Evolutionary conservation across 2,113 vertebrate species (phyloP).

Genomic region (Tachysurus fulvidraco): DNA sequence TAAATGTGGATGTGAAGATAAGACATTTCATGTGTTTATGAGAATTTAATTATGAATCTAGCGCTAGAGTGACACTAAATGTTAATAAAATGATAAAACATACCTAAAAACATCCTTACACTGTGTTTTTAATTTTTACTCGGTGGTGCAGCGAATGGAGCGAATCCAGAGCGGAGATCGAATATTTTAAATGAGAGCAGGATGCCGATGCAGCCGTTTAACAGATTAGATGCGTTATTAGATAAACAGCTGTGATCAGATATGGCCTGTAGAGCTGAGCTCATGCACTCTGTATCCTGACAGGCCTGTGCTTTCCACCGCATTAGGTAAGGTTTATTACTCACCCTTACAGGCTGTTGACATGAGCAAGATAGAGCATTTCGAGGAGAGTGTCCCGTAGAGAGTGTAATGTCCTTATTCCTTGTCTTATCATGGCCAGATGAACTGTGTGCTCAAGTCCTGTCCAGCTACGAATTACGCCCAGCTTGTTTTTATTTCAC

Average conservation of each 20-base stretch:
- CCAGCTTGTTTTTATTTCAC: conserved; percentile 50
- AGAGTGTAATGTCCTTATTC: conserved; percentile 72
- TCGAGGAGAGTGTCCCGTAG: conserved; percentile 67
- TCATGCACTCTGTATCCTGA: conserved; percentile 46
- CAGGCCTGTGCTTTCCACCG: conserved; percentile 55
- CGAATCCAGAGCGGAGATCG: neutral
- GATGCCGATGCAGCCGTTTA: conserved; percentile 33
- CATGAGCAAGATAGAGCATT: conserved; percentile 68
- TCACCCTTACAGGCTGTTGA: conserved; percentile 69
- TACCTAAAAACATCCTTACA: neutral
- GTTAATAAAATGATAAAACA: neutral
- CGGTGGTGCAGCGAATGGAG: neutral
- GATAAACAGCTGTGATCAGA: conserved; percentile 49
- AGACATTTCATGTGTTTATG: neutral
- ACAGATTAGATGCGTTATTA: conserved; percentile 40
- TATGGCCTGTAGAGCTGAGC: conserved; percentile 36
- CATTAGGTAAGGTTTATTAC: conserved; percentile 71
- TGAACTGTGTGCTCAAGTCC: conserved; percentile 60
- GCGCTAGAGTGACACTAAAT: neutral
- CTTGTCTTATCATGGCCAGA: conserved; percentile 65
- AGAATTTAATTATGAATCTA: conserved; percentile 6
- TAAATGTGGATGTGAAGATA: neutral
- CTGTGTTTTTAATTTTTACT: neutral
- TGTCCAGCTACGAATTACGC: conserved; percentile 50
- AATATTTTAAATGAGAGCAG: neutral